Base-by-base conservation (phyloP, 1,140 invertebrate genomes). In the Nomia melanderi region DNA sequence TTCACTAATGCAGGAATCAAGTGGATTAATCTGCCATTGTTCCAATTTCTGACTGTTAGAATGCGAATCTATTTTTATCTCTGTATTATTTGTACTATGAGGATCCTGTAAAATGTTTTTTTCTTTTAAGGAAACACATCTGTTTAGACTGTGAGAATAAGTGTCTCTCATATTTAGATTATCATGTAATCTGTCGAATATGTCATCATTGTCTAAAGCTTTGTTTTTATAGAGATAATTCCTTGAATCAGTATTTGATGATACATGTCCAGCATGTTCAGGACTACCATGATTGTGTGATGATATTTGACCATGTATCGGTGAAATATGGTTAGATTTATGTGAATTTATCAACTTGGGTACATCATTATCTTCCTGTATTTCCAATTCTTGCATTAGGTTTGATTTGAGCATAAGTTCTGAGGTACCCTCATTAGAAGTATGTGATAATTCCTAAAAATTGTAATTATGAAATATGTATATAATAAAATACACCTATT, bases 1-100 rank as follows among this genome's bases (percentile, higher is more conserved):
- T 65, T 88, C 73, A 20, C 72, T 36, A 59, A 54, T 41, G 41
- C 29, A 72, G 0, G 77, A 39, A 39, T 81, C 78, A 23, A 84
- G 59, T 11, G 83, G 83, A 23, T 84, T 71, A 41, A 84, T 41
- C 27, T 60, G 82, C 83, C 83, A 84, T 29, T 39, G 62, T 2
- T 78, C 73, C 23, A 85, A 12, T 9, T 73, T 76, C 25, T 79
- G 47, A 14, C 75, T 27, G 31, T 79, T 66, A 4, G 20, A 39
- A 23, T 73, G 39, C 0, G 29, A 14, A 9, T 82, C 72, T 39
- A 56, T 39, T 9, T 77, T 79, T 20, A 9, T 67, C 27, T 54
- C 70, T 39, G 17, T 31, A 14, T 25, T 47, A 25, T 41, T 9
- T 25, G n/a, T 33, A 57, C 67, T 62, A 33, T 71, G 66, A 8